Evolutionary conservation across 2,113 vertebrate genomes (phyloP).

Genomic region (Leucopsar rothschildi): DNA sequence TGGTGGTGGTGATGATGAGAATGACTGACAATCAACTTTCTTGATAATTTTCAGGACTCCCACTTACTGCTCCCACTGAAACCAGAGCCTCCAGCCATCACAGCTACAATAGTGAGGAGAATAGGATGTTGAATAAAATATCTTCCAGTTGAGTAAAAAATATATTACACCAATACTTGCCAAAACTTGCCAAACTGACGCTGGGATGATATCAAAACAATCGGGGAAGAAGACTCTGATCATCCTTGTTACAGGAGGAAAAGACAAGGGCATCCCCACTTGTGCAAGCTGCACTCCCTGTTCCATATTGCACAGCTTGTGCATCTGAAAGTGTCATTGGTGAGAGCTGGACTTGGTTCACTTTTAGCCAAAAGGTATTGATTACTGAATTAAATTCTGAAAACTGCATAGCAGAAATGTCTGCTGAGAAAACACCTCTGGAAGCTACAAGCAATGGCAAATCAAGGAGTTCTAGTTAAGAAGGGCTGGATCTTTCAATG

Average conservation of each 20-base stretch:
- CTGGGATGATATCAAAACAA: not conserved
- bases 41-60: not conserved
- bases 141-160: not conserved
- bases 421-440: not conserved
- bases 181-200: not conserved
- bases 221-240: not conserved
- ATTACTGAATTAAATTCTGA: not conserved
- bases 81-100: not conserved
- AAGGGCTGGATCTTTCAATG: not conserved
- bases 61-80: not conserved
- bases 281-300: not conserved
- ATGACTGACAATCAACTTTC: not conserved
- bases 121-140: not conserved
- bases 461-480: not conserved
- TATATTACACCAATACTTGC: not conserved
- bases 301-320: not conserved
- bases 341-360: not conserved
- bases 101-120: not conserved
- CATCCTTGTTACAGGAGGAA: not conserved
- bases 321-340: not conserved
- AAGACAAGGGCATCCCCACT: not conserved
- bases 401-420: not conserved
- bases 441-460: not conserved
- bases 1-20: not conserved
- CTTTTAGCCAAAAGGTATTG: not conserved